Base-by-base conservation (phyloP, 2,797 vertebrate genomes). In the Paedocypris micromegethes region DNA sequence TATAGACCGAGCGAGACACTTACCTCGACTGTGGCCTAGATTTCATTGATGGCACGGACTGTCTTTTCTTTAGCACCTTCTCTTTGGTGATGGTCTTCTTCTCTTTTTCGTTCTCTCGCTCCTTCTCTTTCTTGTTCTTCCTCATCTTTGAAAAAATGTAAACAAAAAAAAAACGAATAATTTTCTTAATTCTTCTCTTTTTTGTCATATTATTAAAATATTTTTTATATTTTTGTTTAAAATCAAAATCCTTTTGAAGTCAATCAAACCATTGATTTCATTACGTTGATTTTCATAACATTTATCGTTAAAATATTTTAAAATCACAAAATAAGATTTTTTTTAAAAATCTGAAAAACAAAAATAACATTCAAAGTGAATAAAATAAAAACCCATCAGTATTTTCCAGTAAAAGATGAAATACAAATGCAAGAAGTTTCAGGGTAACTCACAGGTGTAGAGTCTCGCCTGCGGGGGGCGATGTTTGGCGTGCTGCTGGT, bases 111-210 rank as follows among this genome's bases (percentile, higher is more conserved):
- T 98, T 98, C 81, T 98, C 94, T 65, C 94, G 82, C 51, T 98
- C 95, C 75, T 98, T 98, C 83, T 98, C 95, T 73, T 90, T 95
- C 86, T 98, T 98, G 80, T 96, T 94, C 77, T 97, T 97, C 82
- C 92, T 97, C 81, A 90, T 92, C 90, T 91, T 80, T 6, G 1
- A 46, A 64, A 4, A 68, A 68, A 63, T 8, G 1, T 38, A n/a
- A 2, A 0, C 6, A 55, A 5, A 48, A 9, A 6, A 9, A 52
- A n/a, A n/a, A n/a, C n/a, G n/a, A n/a, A n/a, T n/a, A n/a, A n/a
- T n/a, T n/a, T n/a, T n/a, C n/a, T n/a, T n/a, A n/a, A 65, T 2
- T 9, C 2, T 42, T 23, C 23, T 23, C 23, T 23, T 23, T 23
- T 23, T 23, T 23, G 23, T 23, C 23, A 23, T 23, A 23, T 23